Evolutionary conservation across 2,113 vertebrate genomes (phyloP).

Genomic region (Alethe castanea): DNA sequence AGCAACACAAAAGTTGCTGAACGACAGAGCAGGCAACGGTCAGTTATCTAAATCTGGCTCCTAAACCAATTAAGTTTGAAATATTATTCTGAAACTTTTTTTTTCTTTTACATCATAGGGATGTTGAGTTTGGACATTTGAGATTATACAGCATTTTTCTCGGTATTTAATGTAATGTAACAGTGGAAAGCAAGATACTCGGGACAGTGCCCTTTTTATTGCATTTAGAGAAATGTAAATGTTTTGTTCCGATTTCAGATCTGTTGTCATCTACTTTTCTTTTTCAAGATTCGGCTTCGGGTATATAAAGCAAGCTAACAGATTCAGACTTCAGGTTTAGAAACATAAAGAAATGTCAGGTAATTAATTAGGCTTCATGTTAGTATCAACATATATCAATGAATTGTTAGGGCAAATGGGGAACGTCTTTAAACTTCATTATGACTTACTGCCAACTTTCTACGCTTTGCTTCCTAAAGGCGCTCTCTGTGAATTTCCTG

Average conservation of each 20-base stretch:
- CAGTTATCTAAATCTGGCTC: constrained; percentile 45
- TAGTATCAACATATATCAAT: constrained; percentile 30
- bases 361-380: constrained; percentile 47
- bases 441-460: constrained; percentile 70
- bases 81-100: constrained; percentile 16
- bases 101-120: constrained; percentile 37
- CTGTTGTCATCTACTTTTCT: constrained; percentile 19
- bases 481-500: constrained; percentile 56
- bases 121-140: constrained; percentile 26
- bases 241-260: constrained; percentile 31
- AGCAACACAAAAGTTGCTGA: constrained; percentile 67
- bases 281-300: not conserved
- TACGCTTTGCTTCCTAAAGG: constrained; percentile 67
- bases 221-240: constrained; percentile 11
- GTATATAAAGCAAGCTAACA: constrained; percentile 34
- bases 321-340: constrained; percentile 34
- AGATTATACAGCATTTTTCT: constrained; percentile 34
- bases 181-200: constrained; percentile 55
- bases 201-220: constrained; percentile 35
- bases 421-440: constrained; percentile 68
- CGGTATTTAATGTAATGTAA: constrained; percentile 49
- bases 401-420: constrained; percentile 11
- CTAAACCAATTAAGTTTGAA: constrained; percentile 67
- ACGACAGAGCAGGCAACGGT: constrained; percentile 51
- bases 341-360: constrained; percentile 12